Conservation (phyloP, 1,140 invertebrate genomes). For the Riptortus pedestris region DNA sequence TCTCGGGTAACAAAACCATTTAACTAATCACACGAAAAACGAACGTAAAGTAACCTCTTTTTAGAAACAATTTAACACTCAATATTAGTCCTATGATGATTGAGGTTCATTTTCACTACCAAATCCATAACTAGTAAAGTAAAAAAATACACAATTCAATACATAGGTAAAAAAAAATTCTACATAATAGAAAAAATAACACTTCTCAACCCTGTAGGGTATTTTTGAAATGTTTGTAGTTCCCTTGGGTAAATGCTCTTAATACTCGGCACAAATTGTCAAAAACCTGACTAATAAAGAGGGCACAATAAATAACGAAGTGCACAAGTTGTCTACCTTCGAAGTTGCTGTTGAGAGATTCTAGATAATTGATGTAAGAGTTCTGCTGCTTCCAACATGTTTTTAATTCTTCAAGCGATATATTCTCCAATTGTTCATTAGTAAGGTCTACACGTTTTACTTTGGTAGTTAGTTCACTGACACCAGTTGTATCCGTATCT, state of each 20-base stretch:
- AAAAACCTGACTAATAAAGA: slow-evolving; percentile 21
- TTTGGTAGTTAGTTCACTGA: slow-evolving; percentile 2
- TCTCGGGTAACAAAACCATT: no score
- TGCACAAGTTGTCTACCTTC: slow-evolving; percentile 30
- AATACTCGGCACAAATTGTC: neutral
- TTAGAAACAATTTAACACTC: no score
- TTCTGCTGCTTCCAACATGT: slow-evolving; percentile 29
- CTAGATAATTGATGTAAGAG: slow-evolving; percentile 27
- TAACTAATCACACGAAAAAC: no score
- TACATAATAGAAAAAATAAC: no score
- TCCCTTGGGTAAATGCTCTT: neutral
- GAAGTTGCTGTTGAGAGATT: slow-evolving; percentile 25
- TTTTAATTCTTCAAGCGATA: slow-evolving; percentile 24
- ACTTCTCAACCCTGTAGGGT: no score
- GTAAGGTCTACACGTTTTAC: slow-evolving; percentile 20
- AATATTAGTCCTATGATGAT: no score
- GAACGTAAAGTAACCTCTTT: no score
- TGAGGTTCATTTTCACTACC: no score
- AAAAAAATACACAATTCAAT: no score
- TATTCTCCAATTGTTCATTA: slow-evolving; percentile 24
- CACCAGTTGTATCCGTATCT: neutral
- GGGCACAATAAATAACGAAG: slow-evolving; percentile 22
- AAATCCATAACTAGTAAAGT: no score
- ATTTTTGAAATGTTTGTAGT: neutral
- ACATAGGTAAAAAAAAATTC: no score